phyloP scores from a whole-genome alignment of 2,113 vertebrate genomes.

The Laterallus jamaicensis region DNA sequence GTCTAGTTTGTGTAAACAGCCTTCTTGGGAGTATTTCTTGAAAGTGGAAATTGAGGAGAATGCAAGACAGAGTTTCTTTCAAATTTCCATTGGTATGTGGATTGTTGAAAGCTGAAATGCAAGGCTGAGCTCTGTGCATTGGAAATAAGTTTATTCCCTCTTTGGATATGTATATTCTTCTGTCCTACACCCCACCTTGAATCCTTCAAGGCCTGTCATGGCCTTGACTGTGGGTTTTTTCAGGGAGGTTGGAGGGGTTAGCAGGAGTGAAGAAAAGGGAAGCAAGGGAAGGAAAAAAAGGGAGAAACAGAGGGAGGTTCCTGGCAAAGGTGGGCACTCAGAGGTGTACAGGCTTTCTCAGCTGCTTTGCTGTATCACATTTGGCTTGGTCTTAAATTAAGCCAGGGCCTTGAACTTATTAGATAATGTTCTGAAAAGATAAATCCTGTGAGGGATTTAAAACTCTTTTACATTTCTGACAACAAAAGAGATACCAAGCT shows the following conservation, averaged over 20 bases:
- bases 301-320: background rate
- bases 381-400: background rate
- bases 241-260: background rate
- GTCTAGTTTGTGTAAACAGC: background rate
- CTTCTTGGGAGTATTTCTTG: background rate
- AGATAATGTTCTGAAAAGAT: background rate
- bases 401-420: background rate
- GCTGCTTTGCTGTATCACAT: background rate
- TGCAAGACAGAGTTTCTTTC: background rate
- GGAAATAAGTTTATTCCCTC: background rate
- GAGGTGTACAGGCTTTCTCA: background rate
- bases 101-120: background rate
- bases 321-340: background rate
- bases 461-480: background rate
- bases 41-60: background rate
- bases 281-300: too few species aligned
- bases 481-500: background rate
- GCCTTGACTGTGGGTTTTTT: background rate
- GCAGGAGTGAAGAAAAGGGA: accelerated
- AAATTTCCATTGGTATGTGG: background rate
- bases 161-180: background rate
- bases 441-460: background rate
- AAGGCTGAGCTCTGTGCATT: background rate
- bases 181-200: background rate
- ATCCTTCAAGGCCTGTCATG: background rate